These are phyloP conservation scores for Andricus curvator DNA, from an alignment of 2,888 invertebrate genomes.

Conservation along the genomic window DNA sequence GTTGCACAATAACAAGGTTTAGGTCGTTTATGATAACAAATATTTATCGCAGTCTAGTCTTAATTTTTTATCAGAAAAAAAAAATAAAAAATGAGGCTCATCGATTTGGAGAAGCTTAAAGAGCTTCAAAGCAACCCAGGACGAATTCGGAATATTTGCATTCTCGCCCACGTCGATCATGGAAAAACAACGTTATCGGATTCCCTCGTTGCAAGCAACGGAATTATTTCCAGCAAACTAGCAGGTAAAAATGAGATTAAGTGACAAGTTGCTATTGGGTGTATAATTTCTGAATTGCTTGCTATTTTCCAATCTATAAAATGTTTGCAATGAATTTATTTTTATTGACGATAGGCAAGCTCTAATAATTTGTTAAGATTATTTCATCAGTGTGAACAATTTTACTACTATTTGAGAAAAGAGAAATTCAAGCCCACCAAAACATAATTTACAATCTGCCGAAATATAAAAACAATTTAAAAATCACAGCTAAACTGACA, in stretches of 20 bases:
- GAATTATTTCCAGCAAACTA: constrained; percentile 92
- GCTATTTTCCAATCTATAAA: background rate
- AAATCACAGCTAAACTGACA: no score
- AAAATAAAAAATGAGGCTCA: constrained; percentile 80
- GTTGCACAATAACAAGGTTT: background rate
- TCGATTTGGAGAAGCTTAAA: constrained; percentile 81
- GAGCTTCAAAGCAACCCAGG: constrained; percentile 85
- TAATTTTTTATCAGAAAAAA: background rate
- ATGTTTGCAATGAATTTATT: background rate
- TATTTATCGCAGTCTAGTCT: background rate
- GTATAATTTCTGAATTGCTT: background rate
- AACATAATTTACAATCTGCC: no score
- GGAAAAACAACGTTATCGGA: constrained; percentile 98
- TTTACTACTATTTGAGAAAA: no score
- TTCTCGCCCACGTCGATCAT: constrained; percentile 98
- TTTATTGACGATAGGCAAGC: background rate
- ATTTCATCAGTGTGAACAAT: no score
- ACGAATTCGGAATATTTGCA: constrained; percentile 94
- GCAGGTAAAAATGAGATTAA: constrained; percentile 82
- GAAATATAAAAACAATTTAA: no score
- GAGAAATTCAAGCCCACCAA: no score
- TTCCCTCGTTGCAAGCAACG: constrained; percentile 95
- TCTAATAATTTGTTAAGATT: background rate
- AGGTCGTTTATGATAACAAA: background rate
- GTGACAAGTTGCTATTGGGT: background rate